A percentile compares a stretch with the other conserved stretches of the same genome.
Evolutionary conservation across 2,113 vertebrate species (phyloP).

Genomic region (Ochotona curzoniae): DNA sequence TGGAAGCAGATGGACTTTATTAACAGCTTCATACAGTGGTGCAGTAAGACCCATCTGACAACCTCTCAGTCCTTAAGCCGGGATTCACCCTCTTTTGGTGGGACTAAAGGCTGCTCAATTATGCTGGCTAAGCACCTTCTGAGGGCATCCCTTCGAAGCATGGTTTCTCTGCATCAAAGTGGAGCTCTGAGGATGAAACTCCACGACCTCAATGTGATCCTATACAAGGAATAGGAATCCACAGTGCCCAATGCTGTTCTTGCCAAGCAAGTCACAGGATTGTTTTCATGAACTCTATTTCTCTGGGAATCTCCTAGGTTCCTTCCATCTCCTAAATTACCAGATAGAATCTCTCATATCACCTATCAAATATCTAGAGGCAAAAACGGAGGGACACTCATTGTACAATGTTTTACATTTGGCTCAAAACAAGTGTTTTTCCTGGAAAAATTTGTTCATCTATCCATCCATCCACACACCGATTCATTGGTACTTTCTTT

Average conservation of each 20-base stretch:
- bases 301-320: not conserved
- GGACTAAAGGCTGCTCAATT: not conserved
- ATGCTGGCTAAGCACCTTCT: not conserved
- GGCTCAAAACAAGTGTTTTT: not conserved
- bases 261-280: not conserved
- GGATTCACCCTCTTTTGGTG: not conserved
- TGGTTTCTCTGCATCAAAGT: not conserved
- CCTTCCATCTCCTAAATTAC: conserved; percentile 35
- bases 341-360: not conserved
- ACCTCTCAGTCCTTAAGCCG: not conserved
- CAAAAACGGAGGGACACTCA: not conserved
- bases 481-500: not conserved
- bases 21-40: not conserved
- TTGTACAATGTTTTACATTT: not conserved
- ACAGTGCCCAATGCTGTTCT: not conserved
- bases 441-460: not conserved
- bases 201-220: not conserved
- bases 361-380: not conserved
- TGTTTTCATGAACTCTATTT: not conserved
- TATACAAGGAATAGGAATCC: not conserved
- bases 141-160: not conserved
- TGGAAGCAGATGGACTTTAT: conserved; percentile 58
- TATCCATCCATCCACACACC: not conserved
- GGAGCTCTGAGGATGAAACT: not conserved
- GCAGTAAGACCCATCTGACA: not conserved